These are phyloP conservation scores for Aptenodytes forsteri DNA, from an alignment of 2,113 vertebrate species.

Conservation along the genomic window DNA sequence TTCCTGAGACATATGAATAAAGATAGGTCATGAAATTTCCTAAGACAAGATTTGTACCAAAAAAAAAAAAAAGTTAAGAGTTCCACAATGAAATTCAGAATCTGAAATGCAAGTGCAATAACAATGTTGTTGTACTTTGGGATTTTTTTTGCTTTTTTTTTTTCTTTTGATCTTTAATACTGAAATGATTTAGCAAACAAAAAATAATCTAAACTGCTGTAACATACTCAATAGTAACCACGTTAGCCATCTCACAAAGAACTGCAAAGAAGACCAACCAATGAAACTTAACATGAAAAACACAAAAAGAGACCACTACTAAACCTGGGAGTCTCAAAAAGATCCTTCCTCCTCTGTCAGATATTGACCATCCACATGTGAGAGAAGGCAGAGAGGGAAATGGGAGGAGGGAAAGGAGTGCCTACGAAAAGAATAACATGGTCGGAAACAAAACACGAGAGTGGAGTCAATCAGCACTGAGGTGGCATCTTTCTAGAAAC, in stretches of 20 bases:
- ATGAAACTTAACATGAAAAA: background rate
- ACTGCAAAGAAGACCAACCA: background rate
- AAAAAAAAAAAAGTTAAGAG: background rate
- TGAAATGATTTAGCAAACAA: background rate
- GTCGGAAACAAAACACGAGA: background rate
- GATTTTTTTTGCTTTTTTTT: background rate
- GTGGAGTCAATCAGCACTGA: slow-evolving; percentile 45
- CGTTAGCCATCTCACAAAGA: background rate
- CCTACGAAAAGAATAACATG: background rate
- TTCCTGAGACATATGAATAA: background rate
- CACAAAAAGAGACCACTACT: background rate
- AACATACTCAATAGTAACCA: background rate
- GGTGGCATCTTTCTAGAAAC: slow-evolving; percentile 17
- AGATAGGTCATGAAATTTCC: background rate
- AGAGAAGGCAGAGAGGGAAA: background rate
- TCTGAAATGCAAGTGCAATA: background rate
- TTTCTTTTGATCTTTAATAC: background rate
- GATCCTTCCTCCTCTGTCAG: background rate
- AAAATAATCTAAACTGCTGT: background rate
- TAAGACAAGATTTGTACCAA: background rate
- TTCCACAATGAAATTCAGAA: background rate
- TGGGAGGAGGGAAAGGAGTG: background rate
- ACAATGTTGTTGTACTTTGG: background rate
- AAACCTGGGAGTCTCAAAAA: background rate
- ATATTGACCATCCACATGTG: background rate